Conservation (phyloP, 2,888 invertebrate genomes). For the Osmoderma eremita region DNA sequence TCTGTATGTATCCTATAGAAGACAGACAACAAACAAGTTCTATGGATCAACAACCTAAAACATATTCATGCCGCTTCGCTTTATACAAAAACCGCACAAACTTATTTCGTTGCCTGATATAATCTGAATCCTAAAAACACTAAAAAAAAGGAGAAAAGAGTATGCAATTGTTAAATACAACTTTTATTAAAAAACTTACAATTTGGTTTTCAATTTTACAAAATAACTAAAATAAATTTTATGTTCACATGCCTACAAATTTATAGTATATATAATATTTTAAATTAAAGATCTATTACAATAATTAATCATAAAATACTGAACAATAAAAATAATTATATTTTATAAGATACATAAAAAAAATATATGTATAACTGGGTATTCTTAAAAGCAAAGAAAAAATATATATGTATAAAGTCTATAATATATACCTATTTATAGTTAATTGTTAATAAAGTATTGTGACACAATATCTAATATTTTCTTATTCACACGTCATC, state of each 20-base stretch:
- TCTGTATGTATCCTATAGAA: too few relatives aligned
- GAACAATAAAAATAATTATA: constrained; percentile 38
- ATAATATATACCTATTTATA: constrained; percentile 35
- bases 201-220: constrained; percentile 49
- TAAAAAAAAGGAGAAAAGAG: neutral
- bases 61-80: too few relatives aligned
- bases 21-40: too few relatives aligned
- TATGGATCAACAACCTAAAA: too few relatives aligned
- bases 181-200: constrained; percentile 51
- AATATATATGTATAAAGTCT: constrained; percentile 27
- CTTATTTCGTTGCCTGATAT: too few relatives aligned
- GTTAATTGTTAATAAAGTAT: constrained; percentile 31
- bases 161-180: constrained; percentile 41
- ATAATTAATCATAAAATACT: constrained; percentile 42
- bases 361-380: constrained; percentile 16
- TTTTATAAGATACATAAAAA: constrained; percentile 30
- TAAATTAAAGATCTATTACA: constrained; percentile 35
- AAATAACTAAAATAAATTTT: constrained; percentile 46
- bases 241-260: constrained; percentile 36
- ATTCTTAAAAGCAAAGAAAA: constrained; percentile 18
- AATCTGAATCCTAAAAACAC: too few relatives aligned
- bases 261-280: constrained; percentile 32
- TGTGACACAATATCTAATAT: constrained; percentile 40
- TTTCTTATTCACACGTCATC: constrained; percentile 36
- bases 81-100: too few relatives aligned